Evolutionary conservation across 2,797 vertebrate genomes (phyloP).

Genomic region (Tauraco hartlaubi): DNA sequence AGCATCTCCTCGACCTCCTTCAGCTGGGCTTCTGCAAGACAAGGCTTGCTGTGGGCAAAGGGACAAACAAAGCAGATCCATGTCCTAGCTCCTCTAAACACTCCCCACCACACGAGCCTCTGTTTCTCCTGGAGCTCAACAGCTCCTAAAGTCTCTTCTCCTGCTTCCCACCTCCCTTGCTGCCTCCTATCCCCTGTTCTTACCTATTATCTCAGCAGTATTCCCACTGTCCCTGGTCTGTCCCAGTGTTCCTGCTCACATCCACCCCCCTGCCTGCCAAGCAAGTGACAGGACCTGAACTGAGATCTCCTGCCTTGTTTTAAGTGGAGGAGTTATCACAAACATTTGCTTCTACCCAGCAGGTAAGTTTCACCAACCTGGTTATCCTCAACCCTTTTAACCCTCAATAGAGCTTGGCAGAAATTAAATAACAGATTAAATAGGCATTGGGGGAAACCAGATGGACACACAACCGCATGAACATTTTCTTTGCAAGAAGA

Average conservation of each 20-base stretch:
- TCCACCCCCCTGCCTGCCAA: not conserved
- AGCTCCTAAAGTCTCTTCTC: not conserved
- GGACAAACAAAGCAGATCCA: not conserved
- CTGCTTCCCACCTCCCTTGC: not conserved
- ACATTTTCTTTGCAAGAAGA: not conserved
- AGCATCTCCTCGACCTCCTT: slow-evolving; percentile 91
- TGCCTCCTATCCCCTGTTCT: not conserved
- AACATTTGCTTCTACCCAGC: not conserved
- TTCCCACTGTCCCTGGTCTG: not conserved
- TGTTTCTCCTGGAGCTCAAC: not conserved
- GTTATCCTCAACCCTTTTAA: not conserved
- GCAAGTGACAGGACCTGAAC: not conserved
- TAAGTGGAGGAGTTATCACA: not conserved
- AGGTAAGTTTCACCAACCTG: not conserved
- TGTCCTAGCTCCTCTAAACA: not conserved
- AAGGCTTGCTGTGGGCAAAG: not conserved
- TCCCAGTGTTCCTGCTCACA: not conserved
- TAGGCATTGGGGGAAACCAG: not conserved
- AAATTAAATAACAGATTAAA: not conserved
- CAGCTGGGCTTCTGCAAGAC: slow-evolving; percentile 84
- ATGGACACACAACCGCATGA: rapidly evolving
- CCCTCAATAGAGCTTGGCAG: not conserved
- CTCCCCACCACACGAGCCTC: not conserved
- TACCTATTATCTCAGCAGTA: not conserved
- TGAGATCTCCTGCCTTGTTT: not conserved